phyloP scores from a whole-genome alignment of 2,888 invertebrate species.

The Diarsia rubi region DNA sequence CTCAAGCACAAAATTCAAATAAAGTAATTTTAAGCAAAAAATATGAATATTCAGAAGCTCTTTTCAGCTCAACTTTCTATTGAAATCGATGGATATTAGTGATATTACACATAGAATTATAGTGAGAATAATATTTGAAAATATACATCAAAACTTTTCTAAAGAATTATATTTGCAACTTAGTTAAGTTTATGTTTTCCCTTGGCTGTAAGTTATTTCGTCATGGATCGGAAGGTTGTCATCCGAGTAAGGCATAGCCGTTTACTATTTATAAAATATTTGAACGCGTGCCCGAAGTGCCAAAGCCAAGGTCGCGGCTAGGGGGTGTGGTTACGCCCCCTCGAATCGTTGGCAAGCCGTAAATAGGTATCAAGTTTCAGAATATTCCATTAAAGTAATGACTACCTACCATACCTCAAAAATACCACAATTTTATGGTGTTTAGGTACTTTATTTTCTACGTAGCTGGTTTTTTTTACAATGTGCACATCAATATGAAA shows the following conservation, averaged over 20 bases:
- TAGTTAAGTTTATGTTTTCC: background rate
- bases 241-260: background rate
- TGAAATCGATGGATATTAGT: background rate
- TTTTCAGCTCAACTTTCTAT: background rate
- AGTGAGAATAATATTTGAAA: background rate
- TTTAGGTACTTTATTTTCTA: background rate
- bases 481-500: background rate
- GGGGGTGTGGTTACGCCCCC: conserved; percentile 36
- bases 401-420: conserved; percentile 23
- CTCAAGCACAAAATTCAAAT: background rate
- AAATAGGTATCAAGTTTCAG: conserved; percentile 45
- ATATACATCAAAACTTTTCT: background rate
- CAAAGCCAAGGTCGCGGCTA: conserved; percentile 51
- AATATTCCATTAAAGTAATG: conserved; percentile 53
- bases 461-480: background rate
- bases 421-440: conserved; percentile 3
- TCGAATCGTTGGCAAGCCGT: conserved; percentile 36
- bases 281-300: conserved; percentile 32
- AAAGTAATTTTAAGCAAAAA: background rate
- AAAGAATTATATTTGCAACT: background rate
- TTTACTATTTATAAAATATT: conserved; percentile 58
- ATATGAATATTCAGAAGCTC: background rate
- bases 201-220: conserved; percentile 18
- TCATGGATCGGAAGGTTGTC: conserved; percentile 11
- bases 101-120: background rate